phyloP scores from a whole-genome alignment of 1,140 invertebrate genomes.

The Hetaerina americana region DNA sequence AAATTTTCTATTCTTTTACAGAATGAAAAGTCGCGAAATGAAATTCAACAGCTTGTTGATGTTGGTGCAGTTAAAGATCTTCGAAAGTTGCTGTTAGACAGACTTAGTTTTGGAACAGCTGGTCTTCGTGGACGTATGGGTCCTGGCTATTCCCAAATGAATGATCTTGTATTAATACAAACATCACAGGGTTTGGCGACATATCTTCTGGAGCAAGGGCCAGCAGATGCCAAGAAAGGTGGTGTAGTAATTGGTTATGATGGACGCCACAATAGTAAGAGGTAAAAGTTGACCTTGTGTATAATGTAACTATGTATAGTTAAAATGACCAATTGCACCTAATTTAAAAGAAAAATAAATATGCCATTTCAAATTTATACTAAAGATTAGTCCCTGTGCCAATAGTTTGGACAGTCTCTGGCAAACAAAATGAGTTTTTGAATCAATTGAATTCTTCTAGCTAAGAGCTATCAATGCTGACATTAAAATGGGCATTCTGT shows the following conservation, averaged over 20 bases:
- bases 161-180: conserved; percentile 95
- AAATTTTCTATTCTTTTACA: too few relatives aligned
- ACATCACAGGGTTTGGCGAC: conserved; percentile 83
- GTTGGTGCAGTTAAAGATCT: conserved; percentile 36
- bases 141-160: conserved; percentile 86
- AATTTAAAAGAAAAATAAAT: too few relatives aligned
- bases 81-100: conserved; percentile 41
- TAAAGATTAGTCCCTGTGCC: too few relatives aligned
- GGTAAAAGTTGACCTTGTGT: too few relatives aligned
- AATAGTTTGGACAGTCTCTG: too few relatives aligned
- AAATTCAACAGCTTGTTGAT: conserved; percentile 38
- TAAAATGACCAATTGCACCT: too few relatives aligned
- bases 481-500: too few relatives aligned
- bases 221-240: conserved; percentile 41
- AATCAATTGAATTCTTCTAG: too few relatives aligned
- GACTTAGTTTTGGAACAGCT: conserved; percentile 78
- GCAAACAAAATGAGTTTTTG: too few relatives aligned
- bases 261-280: conserved; percentile 84
- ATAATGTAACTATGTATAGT: too few relatives aligned
- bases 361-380: too few relatives aligned
- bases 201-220: conserved; percentile 49
- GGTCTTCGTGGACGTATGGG: conserved; percentile 85
- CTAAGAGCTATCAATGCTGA: too few relatives aligned
- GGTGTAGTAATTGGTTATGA: conserved; percentile 91
- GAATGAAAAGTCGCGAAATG: conserved; percentile 33